These are phyloP conservation scores for Phasianus colchicus DNA, from an alignment of 2,113 vertebrate genomes.

Conservation along the genomic window DNA sequence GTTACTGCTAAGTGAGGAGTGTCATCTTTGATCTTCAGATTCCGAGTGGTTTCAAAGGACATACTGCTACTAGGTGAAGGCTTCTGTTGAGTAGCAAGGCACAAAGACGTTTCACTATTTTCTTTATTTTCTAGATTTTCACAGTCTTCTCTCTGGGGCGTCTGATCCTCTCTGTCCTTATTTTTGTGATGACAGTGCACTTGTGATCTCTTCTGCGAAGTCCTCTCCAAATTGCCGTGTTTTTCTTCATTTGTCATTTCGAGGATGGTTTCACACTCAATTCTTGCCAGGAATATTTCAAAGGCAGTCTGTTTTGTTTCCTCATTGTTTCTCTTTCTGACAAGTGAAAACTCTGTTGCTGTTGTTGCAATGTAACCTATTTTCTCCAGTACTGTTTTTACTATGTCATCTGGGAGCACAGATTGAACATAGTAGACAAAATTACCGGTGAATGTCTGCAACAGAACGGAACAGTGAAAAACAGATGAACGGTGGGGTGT, in stretches of 20 bases:
- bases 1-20: not conserved
- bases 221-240: conserved; percentile 41
- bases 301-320: conserved; percentile 78
- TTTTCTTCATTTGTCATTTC: conserved; percentile 70
- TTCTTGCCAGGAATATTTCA: conserved; percentile 86
- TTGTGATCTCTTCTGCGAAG: conserved; percentile 59
- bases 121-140: not conserved
- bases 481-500: not conserved
- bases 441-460: conserved; percentile 86
- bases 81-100: not conserved
- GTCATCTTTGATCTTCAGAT: not conserved
- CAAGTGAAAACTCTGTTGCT: conserved; percentile 79
- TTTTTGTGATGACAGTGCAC: not conserved
- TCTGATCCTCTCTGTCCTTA: not conserved
- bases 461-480: conserved; percentile 32
- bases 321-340: conserved; percentile 68
- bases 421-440: conserved; percentile 86
- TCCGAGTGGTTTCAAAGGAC: not conserved
- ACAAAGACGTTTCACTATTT: not conserved
- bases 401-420: conserved; percentile 72
- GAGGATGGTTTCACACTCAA: conserved; percentile 78
- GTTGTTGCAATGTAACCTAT: conserved; percentile 82
- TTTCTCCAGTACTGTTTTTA: conserved; percentile 78
- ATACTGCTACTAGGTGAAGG: not conserved
- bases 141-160: not conserved